Percentiles rank a stretch among this genome's conserved stretches.
Evolutionary conservation across 2,888 invertebrate species (phyloP).

Genomic region (Pomacea canaliculata): DNA sequence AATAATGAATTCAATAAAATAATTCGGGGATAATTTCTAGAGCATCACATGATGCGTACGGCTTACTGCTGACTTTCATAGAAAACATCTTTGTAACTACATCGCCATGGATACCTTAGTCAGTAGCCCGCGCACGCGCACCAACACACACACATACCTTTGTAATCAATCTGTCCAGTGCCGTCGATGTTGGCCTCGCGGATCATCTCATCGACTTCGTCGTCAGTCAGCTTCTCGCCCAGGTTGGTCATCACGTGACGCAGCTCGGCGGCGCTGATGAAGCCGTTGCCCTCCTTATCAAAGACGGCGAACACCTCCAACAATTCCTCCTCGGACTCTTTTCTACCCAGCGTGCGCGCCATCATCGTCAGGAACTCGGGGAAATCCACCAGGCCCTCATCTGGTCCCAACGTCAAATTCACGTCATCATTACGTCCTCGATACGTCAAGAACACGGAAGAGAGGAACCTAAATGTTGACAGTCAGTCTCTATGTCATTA

Average conservation of each 20-base stretch:
- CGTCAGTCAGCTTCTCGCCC: conserved; percentile 31
- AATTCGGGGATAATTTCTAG: too few relatives aligned
- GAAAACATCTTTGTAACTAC: too few relatives aligned
- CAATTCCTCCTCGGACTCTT: conserved; percentile 98
- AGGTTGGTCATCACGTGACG: conserved; percentile 33
- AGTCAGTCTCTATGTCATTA: not conserved
- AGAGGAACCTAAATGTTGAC: too few relatives aligned
- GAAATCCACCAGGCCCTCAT: conserved; percentile 99
- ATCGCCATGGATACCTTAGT: too few relatives aligned
- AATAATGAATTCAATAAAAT: too few relatives aligned
- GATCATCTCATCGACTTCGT: conserved; percentile 32
- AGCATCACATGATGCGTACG: too few relatives aligned
- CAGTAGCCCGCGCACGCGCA: too few relatives aligned
- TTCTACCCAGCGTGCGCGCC: conserved; percentile 99
- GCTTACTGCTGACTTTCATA: too few relatives aligned
- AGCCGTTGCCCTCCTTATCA: conserved; percentile 77
- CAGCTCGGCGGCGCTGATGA: conserved; percentile 28
- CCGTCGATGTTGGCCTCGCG: conserved; percentile 28
- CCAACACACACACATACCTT: conserved; percentile 72
- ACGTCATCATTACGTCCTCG: not conserved
- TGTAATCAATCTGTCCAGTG: conserved; percentile 86
- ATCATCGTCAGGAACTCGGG: conserved; percentile 99
- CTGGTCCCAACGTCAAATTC: conserved; percentile 71
- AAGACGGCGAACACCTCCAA: conserved; percentile 98
- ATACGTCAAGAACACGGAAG: not conserved